Evolutionary conservation across 2,113 vertebrate genomes (phyloP).

Genomic region (Petroica traversi): DNA sequence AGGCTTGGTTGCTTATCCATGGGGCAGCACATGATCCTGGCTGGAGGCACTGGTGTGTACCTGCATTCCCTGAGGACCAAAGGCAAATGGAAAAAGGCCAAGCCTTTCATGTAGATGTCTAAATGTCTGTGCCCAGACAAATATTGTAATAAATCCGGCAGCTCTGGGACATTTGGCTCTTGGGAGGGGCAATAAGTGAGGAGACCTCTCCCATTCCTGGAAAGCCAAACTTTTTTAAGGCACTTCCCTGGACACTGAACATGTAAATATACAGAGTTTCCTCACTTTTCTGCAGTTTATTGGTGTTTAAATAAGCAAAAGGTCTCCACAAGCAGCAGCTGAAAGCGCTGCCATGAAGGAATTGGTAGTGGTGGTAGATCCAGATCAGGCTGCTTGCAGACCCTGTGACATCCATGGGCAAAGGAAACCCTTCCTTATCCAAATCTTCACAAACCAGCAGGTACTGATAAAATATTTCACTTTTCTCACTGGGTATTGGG

Average conservation of each 20-base stretch:
- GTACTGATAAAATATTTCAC: not conserved
- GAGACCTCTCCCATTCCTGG: not conserved
- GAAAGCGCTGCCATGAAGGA: not conserved
- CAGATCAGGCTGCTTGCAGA: not conserved
- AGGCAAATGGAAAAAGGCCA: not conserved
- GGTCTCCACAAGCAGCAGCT: not conserved
- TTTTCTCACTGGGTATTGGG: not conserved
- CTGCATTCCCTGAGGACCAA: not conserved
- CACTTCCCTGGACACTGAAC: not conserved
- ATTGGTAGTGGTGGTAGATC: not conserved
- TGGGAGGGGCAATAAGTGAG: not conserved
- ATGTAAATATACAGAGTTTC: not conserved
- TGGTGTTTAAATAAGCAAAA: not conserved
- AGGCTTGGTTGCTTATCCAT: not conserved
- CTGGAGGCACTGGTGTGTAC: not conserved
- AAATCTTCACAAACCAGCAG: not conserved
- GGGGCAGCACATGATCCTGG: not conserved
- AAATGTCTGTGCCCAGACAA: not conserved
- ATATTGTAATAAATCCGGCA: not conserved
- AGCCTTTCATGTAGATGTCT: not conserved
- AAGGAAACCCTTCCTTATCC: not conserved
- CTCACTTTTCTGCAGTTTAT: not conserved
- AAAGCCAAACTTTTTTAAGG: not conserved
- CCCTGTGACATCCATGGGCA: fast-evolving
- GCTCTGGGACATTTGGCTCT: not conserved